Evolutionary conservation across 2,888 invertebrate genomes (phyloP).

Genomic region (Tromatobia lineatoria): DNA sequence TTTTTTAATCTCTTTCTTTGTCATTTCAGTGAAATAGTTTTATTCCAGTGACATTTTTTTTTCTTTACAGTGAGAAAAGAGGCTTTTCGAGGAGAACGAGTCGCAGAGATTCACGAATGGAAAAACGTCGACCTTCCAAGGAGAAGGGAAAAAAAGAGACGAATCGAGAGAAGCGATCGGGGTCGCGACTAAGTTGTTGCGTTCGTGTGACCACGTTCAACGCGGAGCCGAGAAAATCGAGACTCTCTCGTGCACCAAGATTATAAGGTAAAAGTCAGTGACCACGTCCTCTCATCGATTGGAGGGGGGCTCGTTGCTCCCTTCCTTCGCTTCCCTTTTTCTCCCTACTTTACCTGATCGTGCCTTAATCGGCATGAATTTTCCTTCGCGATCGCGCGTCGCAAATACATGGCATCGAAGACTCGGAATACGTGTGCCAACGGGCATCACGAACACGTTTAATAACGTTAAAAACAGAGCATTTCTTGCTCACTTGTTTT

Average conservation of each 20-base stretch:
- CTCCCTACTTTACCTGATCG: constrained; percentile 5
- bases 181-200: constrained; percentile 34
- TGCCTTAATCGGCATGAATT: constrained; percentile 62
- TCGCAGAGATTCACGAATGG: not conserved
- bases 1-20: not conserved
- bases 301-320: constrained; percentile 6
- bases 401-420: not conserved
- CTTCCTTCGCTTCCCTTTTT: constrained; percentile 27
- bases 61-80: not conserved
- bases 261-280: constrained; percentile 61
- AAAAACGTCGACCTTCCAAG: constrained; percentile 17
- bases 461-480: not conserved
- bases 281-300: constrained; percentile 49
- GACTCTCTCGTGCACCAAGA: constrained; percentile 40
- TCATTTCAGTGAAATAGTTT: not conserved
- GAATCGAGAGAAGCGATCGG: constrained; percentile 41
- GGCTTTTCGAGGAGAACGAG: not conserved
- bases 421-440: constrained; percentile 14
- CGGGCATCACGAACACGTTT: constrained; percentile 16
- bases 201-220: constrained; percentile 35
- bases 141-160: constrained; percentile 37
- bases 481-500: not conserved
- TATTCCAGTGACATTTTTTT: not conserved
- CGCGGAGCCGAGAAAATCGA: constrained; percentile 33
- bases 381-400: constrained; percentile 34